Evolutionary conservation across 1,140 invertebrate species (phyloP).

Genomic region (Caenorhabditis inopinata): DNA sequence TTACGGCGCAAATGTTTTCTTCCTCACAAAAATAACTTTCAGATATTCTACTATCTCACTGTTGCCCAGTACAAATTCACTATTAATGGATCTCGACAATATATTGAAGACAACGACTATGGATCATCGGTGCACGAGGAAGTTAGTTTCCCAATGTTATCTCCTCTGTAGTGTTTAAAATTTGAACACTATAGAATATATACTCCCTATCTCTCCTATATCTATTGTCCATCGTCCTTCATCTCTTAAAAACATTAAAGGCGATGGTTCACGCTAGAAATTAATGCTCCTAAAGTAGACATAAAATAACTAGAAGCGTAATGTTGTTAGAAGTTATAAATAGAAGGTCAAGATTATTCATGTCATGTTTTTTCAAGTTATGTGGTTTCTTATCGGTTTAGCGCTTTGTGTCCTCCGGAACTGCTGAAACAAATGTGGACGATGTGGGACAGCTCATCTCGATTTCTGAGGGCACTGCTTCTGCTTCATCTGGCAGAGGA

Average conservation of each 20-base stretch:
- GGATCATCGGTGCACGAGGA: constrained; percentile 63
- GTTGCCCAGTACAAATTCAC: constrained; percentile 63
- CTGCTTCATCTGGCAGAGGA: constrained; percentile 23
- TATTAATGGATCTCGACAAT: constrained; percentile 49
- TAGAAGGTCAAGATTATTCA: not conserved
- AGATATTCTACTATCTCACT: constrained; percentile 50
- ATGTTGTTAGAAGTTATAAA: too few species aligned
- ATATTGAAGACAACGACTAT: constrained; percentile 50
- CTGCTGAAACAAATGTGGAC: constrained; percentile 18
- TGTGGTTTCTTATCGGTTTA: constrained; percentile 11
- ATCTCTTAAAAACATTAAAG: not conserved
- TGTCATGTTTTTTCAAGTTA: not conserved
- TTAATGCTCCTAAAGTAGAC: not conserved
- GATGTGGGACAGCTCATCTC: constrained; percentile 19
- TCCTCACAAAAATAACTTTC: constrained; percentile 16
- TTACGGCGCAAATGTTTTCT: not conserved
- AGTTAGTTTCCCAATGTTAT: constrained; percentile 41
- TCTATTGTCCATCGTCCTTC: constrained; percentile 2
- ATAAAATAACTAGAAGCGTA: too few species aligned
- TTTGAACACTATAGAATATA: not conserved
- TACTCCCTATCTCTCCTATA: not conserved
- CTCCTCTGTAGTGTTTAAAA: not conserved
- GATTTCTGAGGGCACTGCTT: constrained; percentile 3
- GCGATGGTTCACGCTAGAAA: constrained; percentile 27
- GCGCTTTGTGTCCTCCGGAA: constrained; percentile 16